phyloP scores from a whole-genome alignment of 2,113 vertebrate species.

The Aegotheles bennettii region DNA sequence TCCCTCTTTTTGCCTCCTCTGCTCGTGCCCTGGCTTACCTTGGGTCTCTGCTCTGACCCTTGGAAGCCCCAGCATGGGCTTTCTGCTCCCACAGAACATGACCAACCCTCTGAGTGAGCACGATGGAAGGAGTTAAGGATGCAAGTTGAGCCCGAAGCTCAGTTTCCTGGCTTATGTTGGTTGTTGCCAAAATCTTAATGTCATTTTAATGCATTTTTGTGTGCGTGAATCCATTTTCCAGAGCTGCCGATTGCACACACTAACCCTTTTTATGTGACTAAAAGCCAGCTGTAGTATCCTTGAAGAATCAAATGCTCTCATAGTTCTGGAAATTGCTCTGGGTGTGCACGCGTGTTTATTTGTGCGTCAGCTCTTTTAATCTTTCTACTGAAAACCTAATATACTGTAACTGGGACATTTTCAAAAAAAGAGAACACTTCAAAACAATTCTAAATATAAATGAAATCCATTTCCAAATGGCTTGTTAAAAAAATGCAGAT shows the following conservation, averaged over 20 bases:
- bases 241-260: constrained; percentile 39
- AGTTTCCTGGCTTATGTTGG: background rate
- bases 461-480: constrained; percentile 73
- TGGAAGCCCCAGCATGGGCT: background rate
- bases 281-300: constrained; percentile 64
- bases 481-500: constrained; percentile 77
- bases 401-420: constrained; percentile 67
- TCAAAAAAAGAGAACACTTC: constrained; percentile 70
- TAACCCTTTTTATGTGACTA: constrained; percentile 46
- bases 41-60: background rate
- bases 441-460: constrained; percentile 78
- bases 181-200: constrained; percentile 63
- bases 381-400: constrained; percentile 65
- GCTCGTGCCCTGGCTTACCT: background rate
- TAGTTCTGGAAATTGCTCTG: constrained; percentile 54
- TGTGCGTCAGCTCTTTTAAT: constrained; percentile 67
- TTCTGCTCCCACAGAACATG: background rate
- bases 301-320: constrained; percentile 58
- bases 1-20: background rate
- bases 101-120: background rate
- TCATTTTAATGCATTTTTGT: constrained; percentile 68
- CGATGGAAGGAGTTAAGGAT: background rate
- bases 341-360: constrained; percentile 38
- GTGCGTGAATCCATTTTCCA: constrained; percentile 65
- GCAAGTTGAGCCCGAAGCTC: background rate